Evolutionary conservation across 1,140 invertebrate species (phyloP), one percentile per base, ranked within the genome.

Genomic region (Anthonomus grandis): DNA sequence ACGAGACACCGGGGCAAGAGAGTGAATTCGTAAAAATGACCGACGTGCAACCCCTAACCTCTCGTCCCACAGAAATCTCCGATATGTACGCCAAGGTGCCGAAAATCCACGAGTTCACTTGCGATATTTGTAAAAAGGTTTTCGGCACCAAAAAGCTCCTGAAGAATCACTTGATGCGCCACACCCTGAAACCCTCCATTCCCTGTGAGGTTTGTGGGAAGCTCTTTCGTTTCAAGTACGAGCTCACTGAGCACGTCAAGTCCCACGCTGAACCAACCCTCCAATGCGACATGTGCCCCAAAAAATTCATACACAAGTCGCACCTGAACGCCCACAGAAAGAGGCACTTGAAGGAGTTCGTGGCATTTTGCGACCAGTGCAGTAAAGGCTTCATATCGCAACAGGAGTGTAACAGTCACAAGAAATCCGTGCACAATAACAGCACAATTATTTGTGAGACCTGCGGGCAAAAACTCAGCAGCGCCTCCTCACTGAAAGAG

Each of bases 221-320:
- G 61, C 59, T 64, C 6, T 67, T 70, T 38, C 63, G 66, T 19
- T 57, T 57, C 13, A 54, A 60, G 15, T 64, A 66, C 23, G 56
- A 63, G 18, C 44, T 69, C 0, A 65, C 36, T 10, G 46, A 57
- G 6, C 65, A 69, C 23, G 31, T 39, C 19, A 53, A 55, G 2
- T 41, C 48, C 6, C 68, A 68, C 41, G 45, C 59, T 8, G 58
- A 70, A n/a, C 70, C 72, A 13, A 56, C 57, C 5, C 70, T 61
- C 51, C 60, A 65, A 17, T 74, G 72, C 34, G 62, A 71, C 12
- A 53, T 70, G 8, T 73, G 71, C 25, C 57, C 63, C 0, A 83
- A 84, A 56, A 79, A 81, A 8, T 92, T 91, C 65, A 85, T 82
- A 4, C 78, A 87, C 1, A 78, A 82, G 19, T 81, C 83, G 0